Conservation (phyloP, 1,140 invertebrate species). For the Oscheius sp. region DNA sequence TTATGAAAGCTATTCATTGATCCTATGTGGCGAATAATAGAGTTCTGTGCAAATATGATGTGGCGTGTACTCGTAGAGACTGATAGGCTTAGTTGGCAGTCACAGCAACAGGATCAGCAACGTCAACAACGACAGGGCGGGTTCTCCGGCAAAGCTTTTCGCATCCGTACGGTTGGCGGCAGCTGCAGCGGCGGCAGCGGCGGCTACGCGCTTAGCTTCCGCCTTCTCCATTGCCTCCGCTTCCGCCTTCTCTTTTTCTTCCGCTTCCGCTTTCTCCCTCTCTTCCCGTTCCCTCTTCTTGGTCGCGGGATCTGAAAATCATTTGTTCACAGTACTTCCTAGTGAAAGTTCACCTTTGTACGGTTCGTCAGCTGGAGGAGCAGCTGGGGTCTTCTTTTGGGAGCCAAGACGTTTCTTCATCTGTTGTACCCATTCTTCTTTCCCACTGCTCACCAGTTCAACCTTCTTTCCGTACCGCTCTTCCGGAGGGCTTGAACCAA, state of each 20-base stretch:
- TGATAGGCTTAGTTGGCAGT: too few relatives aligned
- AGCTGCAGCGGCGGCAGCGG: neutral
- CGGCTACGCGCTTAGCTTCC: neutral
- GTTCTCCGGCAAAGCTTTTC: too few relatives aligned
- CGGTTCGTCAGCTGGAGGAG: slow-evolving; percentile 2
- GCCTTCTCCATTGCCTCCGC: neutral
- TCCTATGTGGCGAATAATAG: too few relatives aligned
- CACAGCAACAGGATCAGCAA: too few relatives aligned
- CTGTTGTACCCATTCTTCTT: slow-evolving; percentile 44
- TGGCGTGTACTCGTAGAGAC: too few relatives aligned
- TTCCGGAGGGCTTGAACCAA: slow-evolving; percentile 22
- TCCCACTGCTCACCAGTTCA: slow-evolving; percentile 39
- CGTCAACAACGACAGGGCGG: too few relatives aligned
- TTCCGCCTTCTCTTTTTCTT: neutral
- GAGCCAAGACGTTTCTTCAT: slow-evolving; percentile 28
- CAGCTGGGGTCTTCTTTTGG: neutral
- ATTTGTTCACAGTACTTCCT: too few relatives aligned
- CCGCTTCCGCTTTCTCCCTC: neutral
- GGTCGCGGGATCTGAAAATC: too few relatives aligned
- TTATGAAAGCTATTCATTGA: too few relatives aligned
- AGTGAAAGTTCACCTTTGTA: slow-evolving; percentile 8
- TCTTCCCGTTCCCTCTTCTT: neutral
- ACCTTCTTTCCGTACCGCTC: slow-evolving; percentile 39
- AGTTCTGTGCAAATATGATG: too few relatives aligned
- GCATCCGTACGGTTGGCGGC: too few relatives aligned